A percentile compares a stretch with the other conserved stretches of the same genome.
phyloP scores from a whole-genome alignment of 2,888 invertebrate species.

The Drosophila macrospina region DNA sequence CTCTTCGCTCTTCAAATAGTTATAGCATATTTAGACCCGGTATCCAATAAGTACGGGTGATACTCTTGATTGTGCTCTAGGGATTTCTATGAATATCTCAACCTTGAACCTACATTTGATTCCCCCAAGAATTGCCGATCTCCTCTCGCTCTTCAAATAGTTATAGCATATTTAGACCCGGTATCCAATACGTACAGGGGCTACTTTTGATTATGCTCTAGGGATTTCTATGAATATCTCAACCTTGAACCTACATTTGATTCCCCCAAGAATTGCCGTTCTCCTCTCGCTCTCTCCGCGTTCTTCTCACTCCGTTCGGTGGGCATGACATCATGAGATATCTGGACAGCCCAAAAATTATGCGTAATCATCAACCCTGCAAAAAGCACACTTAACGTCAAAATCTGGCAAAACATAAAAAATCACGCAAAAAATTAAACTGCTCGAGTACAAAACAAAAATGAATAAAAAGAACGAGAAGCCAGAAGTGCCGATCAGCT shows the following conservation, averaged over 20 bases:
- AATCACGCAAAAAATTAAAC: constrained; percentile 68
- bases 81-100: constrained; percentile 19
- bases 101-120: constrained; percentile 36
- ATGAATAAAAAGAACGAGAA: no score
- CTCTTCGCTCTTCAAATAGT: no score
- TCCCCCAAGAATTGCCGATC: no score
- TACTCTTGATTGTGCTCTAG: no score
- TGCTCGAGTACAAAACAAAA: constrained; percentile 60
- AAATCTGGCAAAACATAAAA: constrained; percentile 62
- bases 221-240: constrained; percentile 11
- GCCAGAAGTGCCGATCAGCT: neutral
- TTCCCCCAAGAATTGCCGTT: constrained; percentile 14
- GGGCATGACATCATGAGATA: constrained; percentile 69
- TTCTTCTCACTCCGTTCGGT: neutral
- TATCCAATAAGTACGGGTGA: no score
- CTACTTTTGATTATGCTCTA: neutral
- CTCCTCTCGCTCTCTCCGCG: neutral
- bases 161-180: neutral
- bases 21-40: no score
- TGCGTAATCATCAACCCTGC: constrained; percentile 73
- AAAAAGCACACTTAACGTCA: constrained; percentile 56
- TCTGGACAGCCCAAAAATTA: constrained; percentile 63
- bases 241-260: constrained; percentile 37
- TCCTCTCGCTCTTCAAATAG: no score
- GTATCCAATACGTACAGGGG: no score